Evolutionary conservation across 2,797 vertebrate genomes (phyloP), one percentile per base, ranked within the genome.

Genomic region (Mormyrops boulengeri): DNA sequence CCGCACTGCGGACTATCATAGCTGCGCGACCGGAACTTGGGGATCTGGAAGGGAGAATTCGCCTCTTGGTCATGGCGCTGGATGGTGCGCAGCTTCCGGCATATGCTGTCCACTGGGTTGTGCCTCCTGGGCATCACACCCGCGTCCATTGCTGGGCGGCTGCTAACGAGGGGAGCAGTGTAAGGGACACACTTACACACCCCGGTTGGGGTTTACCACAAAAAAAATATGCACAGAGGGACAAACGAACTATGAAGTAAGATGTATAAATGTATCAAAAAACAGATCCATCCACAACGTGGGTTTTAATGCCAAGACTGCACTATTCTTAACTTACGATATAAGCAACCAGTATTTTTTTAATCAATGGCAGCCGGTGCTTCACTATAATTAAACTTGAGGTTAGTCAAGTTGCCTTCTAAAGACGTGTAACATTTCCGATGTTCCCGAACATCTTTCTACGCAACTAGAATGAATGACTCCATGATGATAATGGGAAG

Each of bases 91-190:
- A 99, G 95, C 90, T 99, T 99, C 90, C 96, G 95, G 92, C 97
- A 97, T 90, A 98, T 97, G 93, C 97, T 99, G 93, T 98, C 97
- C 91, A 98, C 97, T 0, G 98, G 98, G 91, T 98, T 97, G 93
- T 97, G 97, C 3, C 95, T 92, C 17, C 92, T 96, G 41, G 94
- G 93, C 1, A 94, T 94, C n/a, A 89, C 89, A 0, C 93, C 57
- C 85, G 94, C 91, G 82, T 96, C 95, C 96, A 97, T 96, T 91
- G 55, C 92, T 92, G 62, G 4, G 30, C 73, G 49, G 38, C 55
- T 30, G 50, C 87, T 34, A 44, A 91, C 90, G 91, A 92, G 91
- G 90, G 93, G 90, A 90, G 82, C 93, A 26, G 49, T 1, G 52
- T 3, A 38, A 38, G 49, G n/a, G 9, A 26, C 47, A 52, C 34